Conservation (phyloP, 1,140 invertebrate species). For the Caenorhabditis latens region DNA sequence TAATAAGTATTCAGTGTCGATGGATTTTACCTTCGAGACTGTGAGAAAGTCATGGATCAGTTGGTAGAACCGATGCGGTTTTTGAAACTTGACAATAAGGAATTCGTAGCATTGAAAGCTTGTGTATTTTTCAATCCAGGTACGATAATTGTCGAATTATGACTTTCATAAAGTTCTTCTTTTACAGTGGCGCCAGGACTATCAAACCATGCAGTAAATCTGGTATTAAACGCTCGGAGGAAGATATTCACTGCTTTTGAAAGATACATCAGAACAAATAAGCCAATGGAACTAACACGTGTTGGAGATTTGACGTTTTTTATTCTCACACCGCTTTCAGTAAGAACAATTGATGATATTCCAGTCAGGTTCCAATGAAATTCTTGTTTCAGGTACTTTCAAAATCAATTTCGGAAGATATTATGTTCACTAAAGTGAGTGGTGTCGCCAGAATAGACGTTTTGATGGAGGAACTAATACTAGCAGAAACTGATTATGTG, state of each 20-base stretch:
- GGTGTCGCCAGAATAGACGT: conserved; percentile 74
- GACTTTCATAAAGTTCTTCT: not conserved
- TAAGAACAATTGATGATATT: conserved; percentile 35
- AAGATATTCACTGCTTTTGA: conserved; percentile 73
- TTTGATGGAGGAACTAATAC: conserved; percentile 77
- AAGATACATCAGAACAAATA: conserved; percentile 67
- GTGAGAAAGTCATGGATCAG: conserved; percentile 76
- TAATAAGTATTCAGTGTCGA: conserved; percentile 68
- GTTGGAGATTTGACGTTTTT: conserved; percentile 77
- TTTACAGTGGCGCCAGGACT: conserved; percentile 59
- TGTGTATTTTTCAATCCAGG: conserved; percentile 78
- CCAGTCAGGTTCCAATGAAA: not conserved
- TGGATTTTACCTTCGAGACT: conserved; percentile 72
- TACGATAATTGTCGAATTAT: not conserved
- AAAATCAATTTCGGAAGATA: conserved; percentile 75
- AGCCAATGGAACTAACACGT: conserved; percentile 67
- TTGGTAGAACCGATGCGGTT: conserved; percentile 77
- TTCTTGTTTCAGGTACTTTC: conserved; percentile 71
- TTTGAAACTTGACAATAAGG: conserved; percentile 74
- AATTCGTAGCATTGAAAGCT: conserved; percentile 77
- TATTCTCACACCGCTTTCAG: conserved; percentile 73
- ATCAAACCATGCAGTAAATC: conserved; percentile 1
- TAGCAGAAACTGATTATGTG: conserved; percentile 68
- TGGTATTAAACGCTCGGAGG: conserved; percentile 52
- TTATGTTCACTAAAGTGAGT: conserved; percentile 75